Conservation (phyloP, 2,797 vertebrate species). For the Coracias cyanogaster region DNA sequence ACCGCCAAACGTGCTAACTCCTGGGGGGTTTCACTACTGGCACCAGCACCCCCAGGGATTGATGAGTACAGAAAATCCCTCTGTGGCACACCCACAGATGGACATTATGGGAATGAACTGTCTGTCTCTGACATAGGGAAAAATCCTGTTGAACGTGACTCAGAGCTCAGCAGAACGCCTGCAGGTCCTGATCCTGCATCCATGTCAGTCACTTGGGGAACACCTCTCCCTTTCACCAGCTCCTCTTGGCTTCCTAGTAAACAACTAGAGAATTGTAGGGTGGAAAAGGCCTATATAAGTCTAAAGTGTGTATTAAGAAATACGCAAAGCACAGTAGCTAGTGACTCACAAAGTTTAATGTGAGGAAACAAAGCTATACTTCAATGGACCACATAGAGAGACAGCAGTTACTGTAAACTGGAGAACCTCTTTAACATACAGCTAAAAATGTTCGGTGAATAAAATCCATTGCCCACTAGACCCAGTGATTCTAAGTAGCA, state of each 20-base stretch:
- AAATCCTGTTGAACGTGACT: neutral
- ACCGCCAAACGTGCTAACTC: neutral
- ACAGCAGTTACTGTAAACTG: neutral
- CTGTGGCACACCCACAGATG: neutral
- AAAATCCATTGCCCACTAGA: slow-evolving; percentile 1
- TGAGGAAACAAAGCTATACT: slow-evolving; percentile 45
- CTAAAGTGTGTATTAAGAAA: slow-evolving; percentile 44
- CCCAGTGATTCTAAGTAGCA: neutral
- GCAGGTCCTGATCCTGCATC: slow-evolving; percentile 7
- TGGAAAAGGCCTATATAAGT: neutral
- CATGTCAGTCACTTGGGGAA: neutral
- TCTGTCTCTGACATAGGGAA: neutral
- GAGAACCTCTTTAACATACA: neutral
- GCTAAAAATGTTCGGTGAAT: neutral
- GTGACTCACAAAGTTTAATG: slow-evolving; percentile 22
- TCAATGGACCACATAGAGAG: slow-evolving; percentile 28
- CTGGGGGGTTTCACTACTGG: neutral
- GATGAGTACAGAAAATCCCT: neutral
- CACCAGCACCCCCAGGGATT: neutral
- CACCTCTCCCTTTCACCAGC: slow-evolving; percentile 9
- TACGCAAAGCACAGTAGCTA: neutral
- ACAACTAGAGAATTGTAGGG: neutral
- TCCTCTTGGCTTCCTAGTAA: slow-evolving; percentile 1
- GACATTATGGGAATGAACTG: neutral
- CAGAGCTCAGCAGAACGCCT: neutral